A percentile compares a stretch with the other conserved stretches of the same genome.
These are phyloP conservation scores for Marmota monax DNA, from an alignment of 2,113 vertebrate species.

Conservation along the genomic window DNA sequence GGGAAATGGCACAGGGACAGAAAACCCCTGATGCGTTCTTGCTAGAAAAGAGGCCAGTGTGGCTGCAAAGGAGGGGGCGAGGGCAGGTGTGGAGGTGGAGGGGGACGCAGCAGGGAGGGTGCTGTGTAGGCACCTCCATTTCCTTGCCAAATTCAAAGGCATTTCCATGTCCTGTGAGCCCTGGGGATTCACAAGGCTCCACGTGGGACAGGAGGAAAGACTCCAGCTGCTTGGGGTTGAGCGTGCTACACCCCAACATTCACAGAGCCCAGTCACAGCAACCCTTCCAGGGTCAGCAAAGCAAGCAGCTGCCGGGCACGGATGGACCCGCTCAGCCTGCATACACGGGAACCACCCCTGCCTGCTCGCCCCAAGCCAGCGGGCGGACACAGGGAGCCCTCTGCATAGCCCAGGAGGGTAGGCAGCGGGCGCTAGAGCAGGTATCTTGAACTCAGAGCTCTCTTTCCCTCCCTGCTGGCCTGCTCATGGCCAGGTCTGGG, in stretches of 20 bases:
- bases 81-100: no score
- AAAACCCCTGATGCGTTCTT: neutral
- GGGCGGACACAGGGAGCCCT: neutral
- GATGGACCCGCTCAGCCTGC: neutral
- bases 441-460: neutral
- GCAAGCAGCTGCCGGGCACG: neutral
- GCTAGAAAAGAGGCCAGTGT: no score
- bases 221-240: neutral
- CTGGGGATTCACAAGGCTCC: neutral
- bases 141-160: neutral
- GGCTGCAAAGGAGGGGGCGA: accelerated
- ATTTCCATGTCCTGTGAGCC: neutral
- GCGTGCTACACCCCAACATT: neutral
- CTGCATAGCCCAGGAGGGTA: neutral
- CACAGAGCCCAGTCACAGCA: neutral
- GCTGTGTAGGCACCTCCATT: accelerated
- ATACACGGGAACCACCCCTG: neutral
- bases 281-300: neutral
- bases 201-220: neutral
- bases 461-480: neutral
- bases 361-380: neutral
- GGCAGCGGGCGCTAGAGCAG: neutral
- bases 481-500: accelerated
- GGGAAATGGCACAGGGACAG: neutral
- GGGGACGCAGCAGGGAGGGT: accelerated